A percentile compares a stretch with the other conserved stretches of the same genome.
Evolutionary conservation across 2,113 vertebrate genomes (phyloP).

Genomic region (Barbus barbus): DNA sequence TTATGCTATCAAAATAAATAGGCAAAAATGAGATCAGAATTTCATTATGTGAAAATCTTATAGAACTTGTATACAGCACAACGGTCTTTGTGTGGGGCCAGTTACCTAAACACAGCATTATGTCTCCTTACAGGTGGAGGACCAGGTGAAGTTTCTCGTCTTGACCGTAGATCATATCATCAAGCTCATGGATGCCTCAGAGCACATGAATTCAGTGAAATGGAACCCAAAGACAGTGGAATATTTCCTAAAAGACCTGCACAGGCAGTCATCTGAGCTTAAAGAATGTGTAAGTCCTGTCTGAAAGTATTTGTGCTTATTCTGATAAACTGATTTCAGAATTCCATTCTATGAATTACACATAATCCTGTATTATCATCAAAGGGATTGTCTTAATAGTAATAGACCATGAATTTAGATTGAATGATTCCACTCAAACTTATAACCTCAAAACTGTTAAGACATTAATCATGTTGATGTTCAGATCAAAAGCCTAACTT

Average conservation of each 20-base stretch:
- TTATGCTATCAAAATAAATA: background rate
- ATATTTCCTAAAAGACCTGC: constrained; percentile 29
- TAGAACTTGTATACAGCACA: too few species aligned
- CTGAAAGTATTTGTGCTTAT: background rate
- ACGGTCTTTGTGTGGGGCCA: background rate
- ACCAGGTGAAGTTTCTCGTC: constrained; percentile 44
- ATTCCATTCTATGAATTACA: too few species aligned
- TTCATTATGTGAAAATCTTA: background rate
- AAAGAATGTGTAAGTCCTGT: constrained; percentile 46
- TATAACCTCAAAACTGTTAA: background rate
- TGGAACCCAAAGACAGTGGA: constrained; percentile 38
- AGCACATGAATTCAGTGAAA: background rate
- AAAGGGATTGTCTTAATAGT: too few species aligned
- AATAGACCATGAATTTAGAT: too few species aligned
- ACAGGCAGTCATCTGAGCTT: constrained; percentile 35
- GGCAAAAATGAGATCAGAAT: too few species aligned
- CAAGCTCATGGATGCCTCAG: background rate
- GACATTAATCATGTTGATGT: background rate
- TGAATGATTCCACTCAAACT: background rate
- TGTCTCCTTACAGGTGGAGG: constrained; percentile 35
- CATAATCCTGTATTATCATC: too few species aligned
- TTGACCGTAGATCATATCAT: constrained; percentile 33
- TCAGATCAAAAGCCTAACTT: background rate
- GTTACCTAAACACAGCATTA: background rate
- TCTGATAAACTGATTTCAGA: too few species aligned